These are phyloP conservation scores for Notocelia uddmanniana DNA, from an alignment of 2,888 invertebrate genomes.

Conservation along the genomic window DNA sequence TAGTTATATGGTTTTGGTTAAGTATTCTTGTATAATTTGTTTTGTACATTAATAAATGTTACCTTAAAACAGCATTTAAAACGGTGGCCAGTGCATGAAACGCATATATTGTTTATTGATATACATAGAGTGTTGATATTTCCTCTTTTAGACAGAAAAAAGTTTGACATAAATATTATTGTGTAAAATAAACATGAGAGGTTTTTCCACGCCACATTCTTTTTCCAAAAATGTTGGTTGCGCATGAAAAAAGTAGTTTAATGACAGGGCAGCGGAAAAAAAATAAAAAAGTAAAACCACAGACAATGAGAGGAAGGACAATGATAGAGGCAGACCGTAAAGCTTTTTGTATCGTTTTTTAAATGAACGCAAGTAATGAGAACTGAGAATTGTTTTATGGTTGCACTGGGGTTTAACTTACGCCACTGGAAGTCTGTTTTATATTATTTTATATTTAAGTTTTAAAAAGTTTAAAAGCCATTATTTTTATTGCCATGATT, in stretches of 20 bases:
- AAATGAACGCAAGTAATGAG: conserved; percentile 31
- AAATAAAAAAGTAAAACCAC: conserved; percentile 53
- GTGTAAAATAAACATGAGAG: conserved; percentile 12
- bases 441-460: no score
- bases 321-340: conserved; percentile 61
- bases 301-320: conserved; percentile 61
- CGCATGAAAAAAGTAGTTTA: conserved; percentile 45
- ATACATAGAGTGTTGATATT: no score
- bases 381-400: conserved; percentile 39
- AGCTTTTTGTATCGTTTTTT: conserved; percentile 46
- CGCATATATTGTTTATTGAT: no score
- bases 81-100: background rate
- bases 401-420: background rate
- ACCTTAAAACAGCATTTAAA: background rate
- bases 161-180: conserved; percentile 4
- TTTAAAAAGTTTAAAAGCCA: no score
- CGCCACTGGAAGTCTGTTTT: background rate
- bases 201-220: conserved; percentile 31
- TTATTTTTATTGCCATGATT: no score
- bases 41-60: no score
- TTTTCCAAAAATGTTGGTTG: conserved; percentile 41
- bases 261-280: conserved; percentile 48
- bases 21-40: no score
- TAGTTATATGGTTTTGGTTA: no score
- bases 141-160: background rate